Percentiles rank a stretch among this genome's conserved stretches.
These are phyloP conservation scores for Cosmopolites sordidus DNA, from an alignment of 2,888 invertebrate genomes.

Conservation along the genomic window DNA sequence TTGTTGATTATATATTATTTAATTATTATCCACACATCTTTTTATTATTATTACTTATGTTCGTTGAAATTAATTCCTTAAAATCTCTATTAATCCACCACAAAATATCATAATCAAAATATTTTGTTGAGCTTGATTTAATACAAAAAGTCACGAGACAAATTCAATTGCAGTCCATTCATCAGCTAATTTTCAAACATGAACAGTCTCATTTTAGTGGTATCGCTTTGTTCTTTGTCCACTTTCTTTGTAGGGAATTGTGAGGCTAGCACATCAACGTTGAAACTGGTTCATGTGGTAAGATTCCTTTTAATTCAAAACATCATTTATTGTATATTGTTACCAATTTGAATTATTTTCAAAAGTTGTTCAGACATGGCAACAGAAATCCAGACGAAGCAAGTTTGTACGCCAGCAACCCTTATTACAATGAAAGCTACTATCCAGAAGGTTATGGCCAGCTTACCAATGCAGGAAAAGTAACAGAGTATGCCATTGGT, in stretches of 20 bases:
- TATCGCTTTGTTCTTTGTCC: too few species aligned
- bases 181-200: background rate
- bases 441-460: slow-evolving; percentile 19
- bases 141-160: too few species aligned
- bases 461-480: slow-evolving; percentile 11
- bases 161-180: too few species aligned
- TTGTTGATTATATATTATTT: too few species aligned
- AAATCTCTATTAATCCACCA: too few species aligned
- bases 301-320: background rate
- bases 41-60: too few species aligned
- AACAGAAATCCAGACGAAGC: slow-evolving; percentile 13
- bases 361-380: slow-evolving; percentile 21
- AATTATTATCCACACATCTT: too few species aligned
- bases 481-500: slow-evolving; percentile 46
- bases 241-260: too few species aligned
- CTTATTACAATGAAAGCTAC: slow-evolving; percentile 7
- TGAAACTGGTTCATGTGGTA: slow-evolving; percentile 1
- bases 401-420: slow-evolving; percentile 7
- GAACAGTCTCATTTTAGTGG: background rate
- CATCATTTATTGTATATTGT: background rate
- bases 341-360: background rate
- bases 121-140: too few species aligned
- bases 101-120: too few species aligned
- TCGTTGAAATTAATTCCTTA: too few species aligned
- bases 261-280: background rate